Base-by-base conservation (phyloP, 1,140 invertebrate species). In the Rhopalosiphum maidis region DNA sequence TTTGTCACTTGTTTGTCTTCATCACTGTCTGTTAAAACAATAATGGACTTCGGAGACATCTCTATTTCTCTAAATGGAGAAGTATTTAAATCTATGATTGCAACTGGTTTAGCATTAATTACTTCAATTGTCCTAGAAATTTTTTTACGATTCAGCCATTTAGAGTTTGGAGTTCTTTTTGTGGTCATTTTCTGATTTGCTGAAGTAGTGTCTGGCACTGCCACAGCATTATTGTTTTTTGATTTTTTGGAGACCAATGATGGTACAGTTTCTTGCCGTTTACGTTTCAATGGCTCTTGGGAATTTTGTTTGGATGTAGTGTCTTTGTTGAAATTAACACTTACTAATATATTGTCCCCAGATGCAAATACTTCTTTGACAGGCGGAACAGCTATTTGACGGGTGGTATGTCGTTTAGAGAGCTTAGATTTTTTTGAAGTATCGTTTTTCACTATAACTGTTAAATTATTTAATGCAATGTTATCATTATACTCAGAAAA, bases 361-460 rank as follows among this genome's bases (percentile, higher is more conserved):
- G 98, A 98, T 0, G 98, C 97, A 94, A 98, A 98, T 0, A 99
- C 98, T 95, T 98, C 98, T 95, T 99, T 99, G 0, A 97, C 97
- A 3, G 97, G 97, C 0, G 96, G 96, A 0, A n/a, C 96, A 96
- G 93, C 82, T 54, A 94, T 60, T 43, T 91, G 51, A 55, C 90
- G 90, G 35, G 54, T 94, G 48, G 43, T 87, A 77, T 87, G 93
- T 87, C 93, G 46, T n/a, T 92, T 94, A 68, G 90, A 48, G 6
- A 87, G 37, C 43, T 94, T 94, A 15, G 88, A 91, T 60, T 93
- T 93, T 21, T 94, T 94, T 94, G 95, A 15, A 94, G 95, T 90
- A 94, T 95, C 5, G 94, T 95, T 85, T 93, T 93, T 93, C 6
- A 93, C 91, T 41, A 94, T 94, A 9, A 94, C 93, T 60, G 93